Percentiles rank a stretch among this genome's conserved stretches.
phyloP scores from a whole-genome alignment of 2,888 invertebrate genomes.

The Heliconius hortense region DNA sequence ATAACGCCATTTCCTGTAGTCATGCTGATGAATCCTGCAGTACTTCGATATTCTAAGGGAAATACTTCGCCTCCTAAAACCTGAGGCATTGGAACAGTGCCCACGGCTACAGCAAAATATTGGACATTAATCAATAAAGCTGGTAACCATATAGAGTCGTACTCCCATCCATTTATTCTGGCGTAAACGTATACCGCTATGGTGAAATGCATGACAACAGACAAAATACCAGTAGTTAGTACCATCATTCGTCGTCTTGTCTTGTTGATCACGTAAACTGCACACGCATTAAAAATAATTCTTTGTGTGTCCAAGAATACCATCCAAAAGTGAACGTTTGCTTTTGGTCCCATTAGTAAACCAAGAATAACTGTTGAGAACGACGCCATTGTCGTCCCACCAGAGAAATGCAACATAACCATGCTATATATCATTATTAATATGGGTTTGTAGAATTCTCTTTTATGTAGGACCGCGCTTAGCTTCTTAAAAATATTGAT shows the following conservation, averaged over 20 bases:
- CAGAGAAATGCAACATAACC: conserved; percentile 84
- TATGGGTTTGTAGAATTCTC: conserved; percentile 81
- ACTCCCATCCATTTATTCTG: conserved; percentile 50
- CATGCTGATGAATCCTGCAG: conserved; percentile 83
- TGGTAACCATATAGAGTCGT: conserved; percentile 69
- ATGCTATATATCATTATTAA: conserved; percentile 82
- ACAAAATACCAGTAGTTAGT: conserved; percentile 65
- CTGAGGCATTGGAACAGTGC: conserved; percentile 85
- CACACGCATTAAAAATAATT: conserved; percentile 79
- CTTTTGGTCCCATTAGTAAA: conserved; percentile 78
- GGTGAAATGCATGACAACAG: conserved; percentile 74
- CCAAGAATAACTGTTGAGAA: conserved; percentile 84
- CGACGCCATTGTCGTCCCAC: conserved; percentile 85
- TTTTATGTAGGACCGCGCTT: conserved; percentile 54
- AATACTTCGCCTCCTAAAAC: conserved; percentile 87
- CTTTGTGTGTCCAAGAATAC: conserved; percentile 84
- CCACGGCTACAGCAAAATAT: conserved; percentile 79
- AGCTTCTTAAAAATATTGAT: conserved; percentile 34
- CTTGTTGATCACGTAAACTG: conserved; percentile 82
- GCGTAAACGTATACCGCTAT: conserved; percentile 71
- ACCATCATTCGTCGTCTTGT: conserved; percentile 83
- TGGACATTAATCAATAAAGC: conserved; percentile 77
- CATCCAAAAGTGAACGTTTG: conserved; percentile 84
- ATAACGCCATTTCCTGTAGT: conserved; percentile 80
- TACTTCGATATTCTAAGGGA: conserved; percentile 80